Evolutionary conservation across 2,797 vertebrate species (phyloP), one percentile per base, ranked within the genome.

Genomic region (Neostethus bicornis): DNA sequence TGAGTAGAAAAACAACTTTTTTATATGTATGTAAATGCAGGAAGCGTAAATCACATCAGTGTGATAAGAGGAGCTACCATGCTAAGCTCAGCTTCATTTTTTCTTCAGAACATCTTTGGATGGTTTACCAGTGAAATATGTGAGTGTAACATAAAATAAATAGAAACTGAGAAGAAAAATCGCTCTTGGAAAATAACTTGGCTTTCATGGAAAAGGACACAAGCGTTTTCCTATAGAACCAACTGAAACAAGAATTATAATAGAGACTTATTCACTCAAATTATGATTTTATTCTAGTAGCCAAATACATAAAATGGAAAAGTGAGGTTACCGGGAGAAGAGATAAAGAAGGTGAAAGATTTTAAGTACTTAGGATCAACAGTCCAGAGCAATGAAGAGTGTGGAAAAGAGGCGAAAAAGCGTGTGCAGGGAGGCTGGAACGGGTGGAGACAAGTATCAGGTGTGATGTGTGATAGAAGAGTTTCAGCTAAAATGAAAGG

Each of bases 71-170:
- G 20, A 20, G 17, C 17, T 19, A 17, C 17, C 37, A 39, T 37
- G 39, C 11, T 19, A 19, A 13, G 19, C 38, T 41, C 8, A 5
- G 38, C 38, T 37, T 25, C 12, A 25, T 10, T 5, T 20, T 9
- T 25, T 16, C 26, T 51, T 51, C 21, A 17, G 5, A 4, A 7
- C 16, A 34, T 11, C 38, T 38, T 41, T 2, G 1, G 4, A 21
- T 19, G 38, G 10, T 37, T 38, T 25, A 16, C 24, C 20, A 50
- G 32, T 51, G 23, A 51, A 25, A 24, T 26, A 8, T 38, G 10
- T 38, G 4, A 51, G 48, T 35, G 20, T 37, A 41, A 21, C 38
- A n/a, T 12, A 21, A 41, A 38, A 41, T 41, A 41, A 50, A 35
- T 20, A 24, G 20, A 50, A 24, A 35, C 9, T n/a, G 19, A 8